Conservation (phyloP, 2,888 invertebrate genomes). For the Limnephilus lunatus region DNA sequence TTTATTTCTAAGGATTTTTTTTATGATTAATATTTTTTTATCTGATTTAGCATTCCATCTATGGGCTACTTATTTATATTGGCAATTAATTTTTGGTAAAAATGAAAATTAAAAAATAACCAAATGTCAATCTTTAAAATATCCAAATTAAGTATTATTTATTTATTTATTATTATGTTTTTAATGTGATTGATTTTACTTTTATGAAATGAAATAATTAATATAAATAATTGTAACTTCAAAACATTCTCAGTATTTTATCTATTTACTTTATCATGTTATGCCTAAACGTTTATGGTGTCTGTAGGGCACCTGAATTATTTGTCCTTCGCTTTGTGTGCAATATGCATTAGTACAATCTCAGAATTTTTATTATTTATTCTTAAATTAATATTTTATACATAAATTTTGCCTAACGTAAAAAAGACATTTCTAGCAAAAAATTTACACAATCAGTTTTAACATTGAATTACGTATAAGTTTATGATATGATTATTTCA, state of each 20-base stretch:
- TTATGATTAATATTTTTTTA: neutral
- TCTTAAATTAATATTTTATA: neutral
- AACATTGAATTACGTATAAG: neutral
- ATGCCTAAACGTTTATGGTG: neutral
- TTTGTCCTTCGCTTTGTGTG: neutral
- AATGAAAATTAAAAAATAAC: neutral
- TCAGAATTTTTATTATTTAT: neutral
- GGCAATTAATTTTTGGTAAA: neutral
- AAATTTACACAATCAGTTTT: neutral
- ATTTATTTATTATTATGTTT: neutral
- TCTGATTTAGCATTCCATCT: neutral
- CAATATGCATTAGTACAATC: neutral
- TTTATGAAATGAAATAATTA: neutral
- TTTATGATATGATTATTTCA: neutral
- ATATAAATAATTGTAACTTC: neutral
- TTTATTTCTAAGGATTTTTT: constrained; percentile 18
- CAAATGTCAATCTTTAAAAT: neutral
- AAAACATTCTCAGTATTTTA: constrained; percentile 4
- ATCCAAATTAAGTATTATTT: neutral
- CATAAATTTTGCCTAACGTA: neutral
- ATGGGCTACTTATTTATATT: neutral
- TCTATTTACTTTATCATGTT: neutral
- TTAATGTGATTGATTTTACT: constrained; percentile 5
- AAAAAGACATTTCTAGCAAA: neutral
- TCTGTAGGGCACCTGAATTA: neutral